Percentiles rank a stretch among this genome's conserved stretches.
phyloP scores from a whole-genome alignment of 2,888 invertebrate species.

The Drosophila hamatofila region DNA sequence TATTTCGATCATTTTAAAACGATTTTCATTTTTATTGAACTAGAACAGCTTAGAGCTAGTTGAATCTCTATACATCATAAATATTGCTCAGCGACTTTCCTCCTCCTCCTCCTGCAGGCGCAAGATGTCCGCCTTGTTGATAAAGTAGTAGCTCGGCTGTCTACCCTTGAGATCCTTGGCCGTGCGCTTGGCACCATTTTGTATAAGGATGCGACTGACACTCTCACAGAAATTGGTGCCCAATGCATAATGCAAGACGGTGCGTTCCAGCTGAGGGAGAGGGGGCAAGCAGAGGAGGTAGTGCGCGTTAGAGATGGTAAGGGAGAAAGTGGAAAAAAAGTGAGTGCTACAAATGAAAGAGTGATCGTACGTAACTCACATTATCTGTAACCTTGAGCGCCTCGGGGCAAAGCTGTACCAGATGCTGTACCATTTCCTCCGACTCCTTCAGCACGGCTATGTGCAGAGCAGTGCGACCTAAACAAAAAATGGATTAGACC shows the following conservation, averaged over 20 bases:
- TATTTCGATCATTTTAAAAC: conserved; percentile 15
- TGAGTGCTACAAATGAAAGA: neutral
- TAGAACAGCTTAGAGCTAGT: conserved; percentile 50
- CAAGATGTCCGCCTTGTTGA: conserved; percentile 95
- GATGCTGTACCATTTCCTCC: conserved; percentile 91
- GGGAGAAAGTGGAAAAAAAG: too few species aligned
- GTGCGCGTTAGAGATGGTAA: too few species aligned
- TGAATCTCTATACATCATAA: conserved; percentile 29
- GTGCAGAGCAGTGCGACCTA: conserved; percentile 92
- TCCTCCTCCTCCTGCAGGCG: conserved; percentile 94
- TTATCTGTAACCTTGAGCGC: conserved; percentile 93
- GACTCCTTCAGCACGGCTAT: conserved; percentile 94
- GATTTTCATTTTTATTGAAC: conserved; percentile 42
- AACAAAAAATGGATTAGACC: neutral
- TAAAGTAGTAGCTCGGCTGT: conserved; percentile 96
- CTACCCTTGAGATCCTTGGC: conserved; percentile 95
- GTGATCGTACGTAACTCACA: conserved; percentile 85
- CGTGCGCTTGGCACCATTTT: conserved; percentile 93
- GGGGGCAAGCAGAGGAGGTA: too few species aligned
- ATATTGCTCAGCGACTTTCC: conserved; percentile 80
- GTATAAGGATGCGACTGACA: conserved; percentile 91
- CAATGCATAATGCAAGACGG: conserved; percentile 96
- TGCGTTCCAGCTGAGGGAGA: conserved; percentile 91
- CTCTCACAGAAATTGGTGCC: conserved; percentile 93
- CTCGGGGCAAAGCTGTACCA: conserved; percentile 90